These are phyloP conservation scores for Maccullochella peelii DNA, from an alignment of 2,113 vertebrate genomes.

Conservation along the genomic window DNA sequence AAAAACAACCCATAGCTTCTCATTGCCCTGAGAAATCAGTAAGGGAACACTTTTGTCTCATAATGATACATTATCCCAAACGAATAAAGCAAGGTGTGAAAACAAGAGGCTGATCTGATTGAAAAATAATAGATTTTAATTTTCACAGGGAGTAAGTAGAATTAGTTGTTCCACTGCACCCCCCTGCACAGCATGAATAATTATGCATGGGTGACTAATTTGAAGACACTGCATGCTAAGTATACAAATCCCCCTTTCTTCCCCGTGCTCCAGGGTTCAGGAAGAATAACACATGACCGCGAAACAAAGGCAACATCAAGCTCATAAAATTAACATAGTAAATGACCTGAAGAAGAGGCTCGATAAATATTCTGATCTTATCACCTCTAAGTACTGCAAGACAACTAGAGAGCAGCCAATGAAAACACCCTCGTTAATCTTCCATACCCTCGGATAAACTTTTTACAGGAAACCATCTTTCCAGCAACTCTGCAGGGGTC, in stretches of 20 bases:
- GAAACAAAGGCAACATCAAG: slow-evolving; percentile 94
- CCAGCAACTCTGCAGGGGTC: slow-evolving; percentile 89
- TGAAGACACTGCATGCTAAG: slow-evolving; percentile 93
- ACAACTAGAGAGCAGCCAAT: slow-evolving; percentile 88
- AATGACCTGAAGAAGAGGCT: slow-evolving; percentile 93
- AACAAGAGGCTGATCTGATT: slow-evolving; percentile 83
- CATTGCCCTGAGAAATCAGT: slow-evolving; percentile 71
- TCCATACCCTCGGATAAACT: slow-evolving; percentile 88
- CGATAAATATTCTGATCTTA: slow-evolving; percentile 94
- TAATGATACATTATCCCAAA: slow-evolving; percentile 76
- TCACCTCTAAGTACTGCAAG: slow-evolving; percentile 86
- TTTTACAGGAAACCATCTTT: slow-evolving; percentile 92
- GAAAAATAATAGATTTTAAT: slow-evolving; percentile 87
- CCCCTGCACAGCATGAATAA: slow-evolving; percentile 92
- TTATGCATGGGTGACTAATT: slow-evolving; percentile 94
- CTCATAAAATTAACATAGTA: slow-evolving; percentile 98
- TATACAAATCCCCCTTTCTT: slow-evolving; percentile 93
- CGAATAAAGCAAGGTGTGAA: slow-evolving; percentile 84
- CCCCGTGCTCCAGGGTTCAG: slow-evolving; percentile 86
- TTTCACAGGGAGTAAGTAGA: slow-evolving; percentile 92
- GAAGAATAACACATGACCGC: slow-evolving; percentile 92
- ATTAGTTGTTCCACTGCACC: slow-evolving; percentile 92
- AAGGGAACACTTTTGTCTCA: slow-evolving; percentile 66
- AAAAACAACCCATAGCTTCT: slow-evolving; percentile 35
- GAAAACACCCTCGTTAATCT: slow-evolving; percentile 93